Conservation (phyloP, 2,113 vertebrate species). For the Chelonoidis abingdonii region DNA sequence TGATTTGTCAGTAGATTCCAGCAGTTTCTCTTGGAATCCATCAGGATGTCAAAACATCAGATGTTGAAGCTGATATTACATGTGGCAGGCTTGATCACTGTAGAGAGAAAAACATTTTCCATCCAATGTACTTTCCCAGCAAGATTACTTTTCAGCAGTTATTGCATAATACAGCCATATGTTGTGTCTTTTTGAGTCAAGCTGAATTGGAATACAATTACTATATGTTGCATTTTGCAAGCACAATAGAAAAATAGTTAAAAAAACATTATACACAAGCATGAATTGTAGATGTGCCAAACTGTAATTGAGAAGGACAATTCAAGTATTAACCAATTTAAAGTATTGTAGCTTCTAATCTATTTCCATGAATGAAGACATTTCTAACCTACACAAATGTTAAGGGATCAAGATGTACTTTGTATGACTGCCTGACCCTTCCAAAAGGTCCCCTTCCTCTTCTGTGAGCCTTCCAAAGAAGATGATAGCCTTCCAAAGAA, state of each 20-base stretch:
- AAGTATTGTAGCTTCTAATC: not conserved
- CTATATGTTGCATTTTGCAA: constrained; percentile 11
- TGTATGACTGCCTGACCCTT: not conserved
- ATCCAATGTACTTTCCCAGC: not conserved
- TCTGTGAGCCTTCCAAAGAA: not conserved
- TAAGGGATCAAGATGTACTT: not conserved
- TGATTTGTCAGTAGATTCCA: constrained; percentile 43
- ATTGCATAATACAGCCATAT: not conserved
- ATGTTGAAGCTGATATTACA: constrained; percentile 5
- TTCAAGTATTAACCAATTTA: not conserved
- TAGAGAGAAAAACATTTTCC: constrained; percentile 17
- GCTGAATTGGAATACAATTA: not conserved
- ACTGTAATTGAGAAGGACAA: constrained; percentile 7
- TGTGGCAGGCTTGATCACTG: constrained; percentile 26
- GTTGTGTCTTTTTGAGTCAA: constrained; percentile 33
- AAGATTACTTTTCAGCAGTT: constrained; percentile 11
- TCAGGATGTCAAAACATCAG: constrained; percentile 34
- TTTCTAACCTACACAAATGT: not conserved
- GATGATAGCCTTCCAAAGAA: not conserved
- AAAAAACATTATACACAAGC: not conserved
- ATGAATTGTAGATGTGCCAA: not conserved
- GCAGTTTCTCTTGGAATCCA: constrained; percentile 20
- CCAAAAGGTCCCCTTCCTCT: not conserved
- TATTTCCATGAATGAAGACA: not conserved
- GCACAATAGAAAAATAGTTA: constrained; percentile 17